Percentiles rank a stretch among this genome's conserved stretches.
phyloP scores from a whole-genome alignment of 2,113 vertebrate species.

The Eurypyga helias region DNA sequence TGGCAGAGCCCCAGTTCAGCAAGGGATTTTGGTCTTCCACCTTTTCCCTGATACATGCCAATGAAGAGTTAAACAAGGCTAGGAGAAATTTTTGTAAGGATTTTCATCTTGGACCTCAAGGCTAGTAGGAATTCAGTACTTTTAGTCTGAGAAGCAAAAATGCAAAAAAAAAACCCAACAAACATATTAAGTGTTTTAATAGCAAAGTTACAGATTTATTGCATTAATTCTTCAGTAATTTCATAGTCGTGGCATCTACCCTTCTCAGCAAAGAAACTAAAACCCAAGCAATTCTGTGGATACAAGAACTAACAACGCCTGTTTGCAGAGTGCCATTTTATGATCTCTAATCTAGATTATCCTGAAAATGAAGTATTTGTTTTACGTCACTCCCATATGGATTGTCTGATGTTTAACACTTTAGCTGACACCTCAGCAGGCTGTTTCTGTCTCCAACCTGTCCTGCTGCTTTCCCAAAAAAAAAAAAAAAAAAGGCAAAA shows the following conservation, averaged over 20 bases:
- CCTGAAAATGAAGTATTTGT: neutral
- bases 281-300: neutral
- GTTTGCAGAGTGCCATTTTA: neutral
- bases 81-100: neutral
- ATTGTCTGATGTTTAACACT: neutral
- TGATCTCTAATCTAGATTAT: neutral
- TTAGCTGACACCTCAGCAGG: neutral
- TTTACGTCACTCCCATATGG: neutral
- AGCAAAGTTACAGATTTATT: neutral
- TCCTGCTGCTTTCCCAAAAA: neutral
- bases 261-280: neutral
- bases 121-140: neutral
- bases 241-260: neutral
- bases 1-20: rapidly evolving
- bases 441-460: neutral
- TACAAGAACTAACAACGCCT: neutral
- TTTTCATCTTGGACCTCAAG: neutral
- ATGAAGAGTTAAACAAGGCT: neutral
- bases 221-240: neutral
- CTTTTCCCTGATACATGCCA: neutral
- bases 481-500: neutral
- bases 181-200: neutral
- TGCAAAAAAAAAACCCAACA: neutral
- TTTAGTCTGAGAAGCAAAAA: neutral
- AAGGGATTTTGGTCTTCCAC: neutral